phyloP scores from a whole-genome alignment of 2,113 vertebrate species.

The Sylvilagus bachmani region DNA sequence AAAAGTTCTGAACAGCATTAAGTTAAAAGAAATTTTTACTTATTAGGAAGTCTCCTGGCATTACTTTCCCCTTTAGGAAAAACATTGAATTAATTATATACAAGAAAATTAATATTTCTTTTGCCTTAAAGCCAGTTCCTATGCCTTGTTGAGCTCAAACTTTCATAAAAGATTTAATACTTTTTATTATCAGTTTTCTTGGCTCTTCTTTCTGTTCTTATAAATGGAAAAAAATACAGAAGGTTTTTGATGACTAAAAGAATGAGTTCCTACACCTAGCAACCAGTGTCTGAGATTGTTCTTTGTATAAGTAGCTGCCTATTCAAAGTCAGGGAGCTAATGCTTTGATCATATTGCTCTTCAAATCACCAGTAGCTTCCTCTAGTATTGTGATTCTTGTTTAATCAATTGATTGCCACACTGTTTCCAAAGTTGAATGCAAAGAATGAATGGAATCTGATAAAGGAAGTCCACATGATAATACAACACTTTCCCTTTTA shows the following conservation, averaged over 20 bases:
- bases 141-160: constrained; percentile 34
- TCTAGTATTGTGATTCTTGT: constrained; percentile 21
- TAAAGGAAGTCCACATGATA: neutral
- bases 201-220: constrained; percentile 53
- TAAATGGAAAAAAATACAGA: constrained; percentile 64
- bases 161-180: constrained; percentile 29
- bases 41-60: neutral
- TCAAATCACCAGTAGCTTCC: constrained; percentile 32
- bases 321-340: constrained; percentile 57
- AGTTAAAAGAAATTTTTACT: neutral
- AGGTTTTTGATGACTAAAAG: constrained; percentile 57
- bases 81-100: constrained; percentile 50
- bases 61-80: constrained; percentile 45
- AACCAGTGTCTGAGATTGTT: constrained; percentile 39
- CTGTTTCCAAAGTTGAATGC: constrained; percentile 39
- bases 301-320: neutral
- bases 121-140: constrained; percentile 13
- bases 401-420: constrained; percentile 61
- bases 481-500: constrained; percentile 2
- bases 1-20: neutral
- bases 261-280: neutral
- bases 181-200: constrained; percentile 68
- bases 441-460: constrained; percentile 48
- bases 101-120: constrained; percentile 53
- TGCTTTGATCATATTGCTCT: constrained; percentile 64